Evolutionary conservation across 1,140 invertebrate genomes (phyloP).

Genomic region (Vanessa tameamea): DNA sequence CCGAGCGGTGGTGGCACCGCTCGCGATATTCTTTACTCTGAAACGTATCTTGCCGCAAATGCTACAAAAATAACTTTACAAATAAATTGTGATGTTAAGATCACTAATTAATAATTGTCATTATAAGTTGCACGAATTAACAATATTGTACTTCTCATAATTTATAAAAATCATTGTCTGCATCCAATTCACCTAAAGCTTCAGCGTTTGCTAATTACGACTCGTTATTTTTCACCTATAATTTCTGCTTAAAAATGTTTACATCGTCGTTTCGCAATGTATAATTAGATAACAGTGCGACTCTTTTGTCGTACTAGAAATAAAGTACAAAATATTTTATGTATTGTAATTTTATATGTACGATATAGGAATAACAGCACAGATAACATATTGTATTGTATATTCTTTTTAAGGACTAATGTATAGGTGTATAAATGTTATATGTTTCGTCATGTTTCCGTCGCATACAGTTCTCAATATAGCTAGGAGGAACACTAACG

Average conservation of each 20-base stretch:
- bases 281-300: conserved; percentile 69
- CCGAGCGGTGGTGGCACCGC: background rate
- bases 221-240: conserved; percentile 24
- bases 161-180: conserved; percentile 50
- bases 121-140: conserved; percentile 47
- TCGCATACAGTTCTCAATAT: conserved; percentile 76
- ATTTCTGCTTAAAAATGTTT: conserved; percentile 26
- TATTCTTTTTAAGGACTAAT: conserved; percentile 75
- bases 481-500: conserved; percentile 77
- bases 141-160: conserved; percentile 79
- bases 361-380: conserved; percentile 73
- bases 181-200: conserved; percentile 42
- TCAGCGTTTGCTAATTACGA: conserved; percentile 28
- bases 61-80: conserved; percentile 7
- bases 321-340: conserved; percentile 81
- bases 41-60: conserved; percentile 16
- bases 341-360: conserved; percentile 78
- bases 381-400: conserved; percentile 62
- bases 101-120: conserved; percentile 6
- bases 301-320: conserved; percentile 66
- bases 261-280: conserved; percentile 52
- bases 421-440: conserved; percentile 65
- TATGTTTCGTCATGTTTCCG: conserved; percentile 78
- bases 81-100: conserved; percentile 1
- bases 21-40: conserved; percentile 10